These are phyloP conservation scores for Euzophera pinguis DNA, from an alignment of 2,888 invertebrate species.

Conservation along the genomic window DNA sequence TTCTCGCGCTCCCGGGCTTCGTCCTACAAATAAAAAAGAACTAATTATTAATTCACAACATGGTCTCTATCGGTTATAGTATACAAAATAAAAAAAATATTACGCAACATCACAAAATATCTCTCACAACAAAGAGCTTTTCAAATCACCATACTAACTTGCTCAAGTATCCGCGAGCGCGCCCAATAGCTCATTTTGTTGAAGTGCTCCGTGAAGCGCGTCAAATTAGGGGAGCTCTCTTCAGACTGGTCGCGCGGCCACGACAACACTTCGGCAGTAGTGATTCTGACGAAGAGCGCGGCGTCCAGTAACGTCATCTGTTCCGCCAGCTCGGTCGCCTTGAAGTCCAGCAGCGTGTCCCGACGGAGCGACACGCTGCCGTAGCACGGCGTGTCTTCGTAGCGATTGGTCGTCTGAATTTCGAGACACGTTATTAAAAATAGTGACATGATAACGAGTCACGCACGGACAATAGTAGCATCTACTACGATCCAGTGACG, in stretches of 20 bases:
- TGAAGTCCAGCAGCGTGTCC: constrained; percentile 91
- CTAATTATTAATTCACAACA: not conserved
- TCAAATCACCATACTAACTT: constrained; percentile 48
- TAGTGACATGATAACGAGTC: no score
- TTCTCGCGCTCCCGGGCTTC: constrained; percentile 98
- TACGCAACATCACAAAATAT: no score
- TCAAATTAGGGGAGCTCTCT: constrained; percentile 97
- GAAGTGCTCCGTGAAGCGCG: constrained; percentile 98
- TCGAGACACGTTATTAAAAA: not conserved
- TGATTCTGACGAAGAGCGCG: constrained; percentile 96
- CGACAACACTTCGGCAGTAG: constrained; percentile 97
- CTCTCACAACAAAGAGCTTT: no score
- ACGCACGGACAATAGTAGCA: no score
- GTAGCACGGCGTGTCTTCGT: constrained; percentile 65
- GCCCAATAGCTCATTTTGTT: constrained; percentile 99
- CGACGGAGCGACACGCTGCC: constrained; percentile 66
- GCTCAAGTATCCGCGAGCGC: constrained; percentile 93
- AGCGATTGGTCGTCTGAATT: constrained; percentile 57
- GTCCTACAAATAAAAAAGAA: constrained; percentile 47
- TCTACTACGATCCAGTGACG: no score
- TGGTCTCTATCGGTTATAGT: no score
- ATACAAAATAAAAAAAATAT: no score
- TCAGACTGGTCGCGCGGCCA: constrained; percentile 99
- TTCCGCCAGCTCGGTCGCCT: constrained; percentile 96
- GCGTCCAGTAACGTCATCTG: constrained; percentile 99